These are phyloP conservation scores for Lepidonotus clava DNA, from an alignment of 2,888 invertebrate genomes.

Conservation along the genomic window DNA sequence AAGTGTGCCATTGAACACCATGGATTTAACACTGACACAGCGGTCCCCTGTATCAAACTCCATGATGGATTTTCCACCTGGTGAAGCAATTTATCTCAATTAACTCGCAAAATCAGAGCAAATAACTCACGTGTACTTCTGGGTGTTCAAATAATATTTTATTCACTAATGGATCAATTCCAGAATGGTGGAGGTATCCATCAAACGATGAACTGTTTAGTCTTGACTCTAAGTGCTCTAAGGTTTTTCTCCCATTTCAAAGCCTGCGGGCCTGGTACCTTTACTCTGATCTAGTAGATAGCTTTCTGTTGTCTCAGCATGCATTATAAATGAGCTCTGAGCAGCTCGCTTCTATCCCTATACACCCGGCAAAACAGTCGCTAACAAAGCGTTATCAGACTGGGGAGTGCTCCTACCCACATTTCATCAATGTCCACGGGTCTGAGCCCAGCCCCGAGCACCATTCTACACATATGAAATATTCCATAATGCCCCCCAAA, in stretches of 20 bases:
- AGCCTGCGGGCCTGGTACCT: not conserved
- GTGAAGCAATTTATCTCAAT: not conserved
- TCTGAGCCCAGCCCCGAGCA: not conserved
- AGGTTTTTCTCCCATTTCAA: not conserved
- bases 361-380: not conserved
- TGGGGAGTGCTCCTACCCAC: not conserved
- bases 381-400: not conserved
- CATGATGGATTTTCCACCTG: no score
- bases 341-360: slow-evolving; percentile 14
- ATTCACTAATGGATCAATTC: not conserved
- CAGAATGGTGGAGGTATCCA: not conserved
- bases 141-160: not conserved
- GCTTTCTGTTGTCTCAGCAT: slow-evolving; percentile 37
- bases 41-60: not conserved
- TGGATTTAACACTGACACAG: no score
- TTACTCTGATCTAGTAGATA: slow-evolving; percentile 19
- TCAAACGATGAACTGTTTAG: not conserved
- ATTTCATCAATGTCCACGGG: not conserved
- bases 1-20: no score
- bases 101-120: not conserved
- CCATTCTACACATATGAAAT: not conserved
- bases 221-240: not conserved
- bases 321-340: slow-evolving; percentile 28
- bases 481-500: not conserved
- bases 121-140: not conserved